phyloP scores from a whole-genome alignment of 2,888 invertebrate genomes.

The Busseola fusca region DNA sequence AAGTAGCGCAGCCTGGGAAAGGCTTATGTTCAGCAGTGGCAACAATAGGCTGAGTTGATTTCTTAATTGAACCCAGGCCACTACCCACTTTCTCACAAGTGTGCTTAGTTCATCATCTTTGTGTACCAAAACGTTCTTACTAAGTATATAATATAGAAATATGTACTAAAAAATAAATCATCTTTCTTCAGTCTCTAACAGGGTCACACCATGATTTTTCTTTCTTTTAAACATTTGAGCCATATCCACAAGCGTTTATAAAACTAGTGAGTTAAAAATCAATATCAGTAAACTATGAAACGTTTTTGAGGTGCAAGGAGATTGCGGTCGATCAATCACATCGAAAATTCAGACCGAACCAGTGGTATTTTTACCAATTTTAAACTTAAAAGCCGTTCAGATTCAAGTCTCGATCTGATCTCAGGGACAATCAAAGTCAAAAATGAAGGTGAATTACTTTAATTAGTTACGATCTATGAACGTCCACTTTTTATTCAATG shows the following conservation, averaged over 20 bases:
- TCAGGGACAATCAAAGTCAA: no score
- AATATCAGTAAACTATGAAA: no score
- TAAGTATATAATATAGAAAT: slow-evolving; percentile 11
- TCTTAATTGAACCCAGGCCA: no score
- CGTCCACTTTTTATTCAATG: background rate
- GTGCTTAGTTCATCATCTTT: background rate
- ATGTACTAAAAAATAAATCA: slow-evolving; percentile 10
- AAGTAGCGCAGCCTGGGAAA: no score
- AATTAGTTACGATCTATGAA: background rate
- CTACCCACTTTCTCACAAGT: no score
- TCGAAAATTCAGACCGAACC: background rate
- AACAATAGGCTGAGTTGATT: no score
- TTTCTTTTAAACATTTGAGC: slow-evolving; percentile 5
- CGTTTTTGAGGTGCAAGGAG: background rate
- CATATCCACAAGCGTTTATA: background rate
- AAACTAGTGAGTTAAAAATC: background rate
- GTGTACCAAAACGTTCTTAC: background rate
- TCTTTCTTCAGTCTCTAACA: slow-evolving; percentile 34
- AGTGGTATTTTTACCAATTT: background rate
- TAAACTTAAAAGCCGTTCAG: no score
- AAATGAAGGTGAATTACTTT: no score
- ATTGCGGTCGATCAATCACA: background rate
- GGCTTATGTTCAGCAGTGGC: no score
- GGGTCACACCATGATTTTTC: slow-evolving; percentile 7
- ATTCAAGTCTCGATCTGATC: no score